A percentile compares a stretch with the other conserved stretches of the same genome.
phyloP scores from a whole-genome alignment of 2,113 vertebrate species.

The Cathartes aura region DNA sequence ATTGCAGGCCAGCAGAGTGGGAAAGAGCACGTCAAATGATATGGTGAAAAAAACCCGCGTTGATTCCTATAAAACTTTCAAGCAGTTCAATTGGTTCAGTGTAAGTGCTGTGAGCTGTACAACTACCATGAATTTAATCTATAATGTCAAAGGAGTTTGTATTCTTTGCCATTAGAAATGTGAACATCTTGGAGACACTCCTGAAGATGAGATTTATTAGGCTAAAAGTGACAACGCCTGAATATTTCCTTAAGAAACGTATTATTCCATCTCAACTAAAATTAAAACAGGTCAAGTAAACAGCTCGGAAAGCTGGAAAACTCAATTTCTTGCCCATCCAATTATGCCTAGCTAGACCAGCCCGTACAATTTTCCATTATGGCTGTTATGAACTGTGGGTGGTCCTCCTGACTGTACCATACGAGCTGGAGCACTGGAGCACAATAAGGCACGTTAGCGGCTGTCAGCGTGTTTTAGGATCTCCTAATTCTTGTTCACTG shows the following conservation, averaged over 20 bases:
- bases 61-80: neutral
- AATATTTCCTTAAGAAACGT: neutral
- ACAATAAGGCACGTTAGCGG: slow-evolving; percentile 64
- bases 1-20: neutral
- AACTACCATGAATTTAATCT: neutral
- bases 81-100: neutral
- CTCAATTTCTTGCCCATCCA: slow-evolving; percentile 73
- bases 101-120: neutral
- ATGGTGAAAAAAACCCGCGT: neutral
- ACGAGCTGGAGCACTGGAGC: slow-evolving; percentile 56
- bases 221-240: neutral
- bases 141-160: neutral
- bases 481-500: slow-evolving; percentile 42
- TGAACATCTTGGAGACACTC: neutral
- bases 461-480: slow-evolving; percentile 64
- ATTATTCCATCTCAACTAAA: slow-evolving; percentile 25
- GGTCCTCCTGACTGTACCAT: slow-evolving; percentile 71
- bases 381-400: slow-evolving; percentile 72
- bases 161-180: neutral
- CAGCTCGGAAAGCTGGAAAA: slow-evolving; percentile 59
- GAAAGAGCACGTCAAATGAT: neutral
- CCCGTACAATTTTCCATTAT: slow-evolving; percentile 73
- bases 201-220: slow-evolving; percentile 23
- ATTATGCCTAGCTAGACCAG: slow-evolving; percentile 72
- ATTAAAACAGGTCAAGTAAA: slow-evolving; percentile 57